Evolutionary conservation across 35 echinoderm and acorn worm genomes (phyloP).

Genomic region (Ptychodera flava): DNA sequence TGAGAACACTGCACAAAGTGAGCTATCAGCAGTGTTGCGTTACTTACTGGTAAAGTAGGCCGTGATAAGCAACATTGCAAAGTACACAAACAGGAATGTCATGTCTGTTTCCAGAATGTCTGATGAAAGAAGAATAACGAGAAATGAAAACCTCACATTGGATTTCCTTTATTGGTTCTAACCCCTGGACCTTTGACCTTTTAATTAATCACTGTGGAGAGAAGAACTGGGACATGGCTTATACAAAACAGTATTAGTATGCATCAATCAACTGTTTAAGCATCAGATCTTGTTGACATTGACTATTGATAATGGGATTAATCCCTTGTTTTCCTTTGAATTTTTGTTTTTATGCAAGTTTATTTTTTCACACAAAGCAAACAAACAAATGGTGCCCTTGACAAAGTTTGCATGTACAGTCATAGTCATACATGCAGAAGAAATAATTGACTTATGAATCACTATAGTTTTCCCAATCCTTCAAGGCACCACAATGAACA

Average conservation of each 20-base stretch:
- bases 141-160: too few relatives aligned
- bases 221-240: neutral
- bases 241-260: neutral
- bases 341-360: too few relatives aligned
- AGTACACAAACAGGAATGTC: neutral
- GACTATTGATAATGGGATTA: neutral
- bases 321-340: too few relatives aligned
- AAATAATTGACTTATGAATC: too few relatives aligned
- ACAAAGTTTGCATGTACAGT: too few relatives aligned
- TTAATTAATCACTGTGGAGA: neutral
- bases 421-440: too few relatives aligned
- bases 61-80: neutral
- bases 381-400: too few relatives aligned
- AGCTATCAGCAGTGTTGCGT: neutral
- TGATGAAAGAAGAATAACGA: neutral
- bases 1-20: neutral
- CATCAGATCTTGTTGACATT: neutral
- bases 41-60: neutral
- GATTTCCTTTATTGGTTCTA: neutral
- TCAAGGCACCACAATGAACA: too few relatives aligned
- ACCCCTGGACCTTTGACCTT: neutral
- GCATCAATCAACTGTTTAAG: neutral
- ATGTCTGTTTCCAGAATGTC: neutral
- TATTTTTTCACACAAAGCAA: too few relatives aligned
- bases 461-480: too few relatives aligned